These are phyloP conservation scores for Drosophila nasuta DNA, from an alignment of 1,140 invertebrate genomes.

Conservation along the genomic window DNA sequence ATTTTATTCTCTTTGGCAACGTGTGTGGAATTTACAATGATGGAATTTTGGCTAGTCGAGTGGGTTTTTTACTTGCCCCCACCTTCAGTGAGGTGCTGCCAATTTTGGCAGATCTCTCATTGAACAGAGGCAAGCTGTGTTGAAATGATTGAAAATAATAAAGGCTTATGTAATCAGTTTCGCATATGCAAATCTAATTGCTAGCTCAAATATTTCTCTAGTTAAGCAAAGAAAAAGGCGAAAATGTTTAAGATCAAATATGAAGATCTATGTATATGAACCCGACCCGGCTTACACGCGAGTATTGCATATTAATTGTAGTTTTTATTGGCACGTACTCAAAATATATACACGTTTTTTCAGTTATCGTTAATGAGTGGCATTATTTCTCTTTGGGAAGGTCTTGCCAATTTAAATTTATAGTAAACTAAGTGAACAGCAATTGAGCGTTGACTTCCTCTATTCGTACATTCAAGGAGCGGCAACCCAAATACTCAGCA, in stretches of 20 bases:
- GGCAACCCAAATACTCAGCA: constrained; percentile 15
- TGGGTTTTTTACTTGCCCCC: not conserved
- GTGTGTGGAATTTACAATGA: constrained; percentile 42
- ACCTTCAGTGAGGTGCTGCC: constrained; percentile 13
- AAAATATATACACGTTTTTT: constrained; percentile 32
- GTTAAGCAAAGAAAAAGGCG: constrained; percentile 3
- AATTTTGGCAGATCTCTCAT: constrained; percentile 20
- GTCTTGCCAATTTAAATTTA: constrained; percentile 17
- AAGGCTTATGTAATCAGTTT: constrained; percentile 13
- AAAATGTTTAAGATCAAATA: constrained; percentile 23
- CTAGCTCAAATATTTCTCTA: constrained; percentile 29
- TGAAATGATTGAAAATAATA: constrained; percentile 6
- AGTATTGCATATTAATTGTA: constrained; percentile 39
- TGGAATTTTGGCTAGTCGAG: not conserved
- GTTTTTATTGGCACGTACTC: constrained; percentile 34
- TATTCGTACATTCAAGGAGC: constrained; percentile 18
- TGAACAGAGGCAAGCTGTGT: constrained; percentile 21
- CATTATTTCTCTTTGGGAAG: constrained; percentile 17
- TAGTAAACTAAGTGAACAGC: constrained; percentile 5
- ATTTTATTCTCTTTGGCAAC: constrained; percentile 34
- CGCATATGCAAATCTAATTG: constrained; percentile 21
- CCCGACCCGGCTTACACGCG: not conserved
- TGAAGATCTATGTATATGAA: not conserved
- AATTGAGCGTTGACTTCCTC: constrained; percentile 16
- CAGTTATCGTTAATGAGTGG: constrained; percentile 39